Percentiles rank a stretch among this genome's conserved stretches.
These are phyloP conservation scores for Naso thynnoides DNA, from an alignment of 2,797 vertebrate genomes.

Conservation along the genomic window DNA sequence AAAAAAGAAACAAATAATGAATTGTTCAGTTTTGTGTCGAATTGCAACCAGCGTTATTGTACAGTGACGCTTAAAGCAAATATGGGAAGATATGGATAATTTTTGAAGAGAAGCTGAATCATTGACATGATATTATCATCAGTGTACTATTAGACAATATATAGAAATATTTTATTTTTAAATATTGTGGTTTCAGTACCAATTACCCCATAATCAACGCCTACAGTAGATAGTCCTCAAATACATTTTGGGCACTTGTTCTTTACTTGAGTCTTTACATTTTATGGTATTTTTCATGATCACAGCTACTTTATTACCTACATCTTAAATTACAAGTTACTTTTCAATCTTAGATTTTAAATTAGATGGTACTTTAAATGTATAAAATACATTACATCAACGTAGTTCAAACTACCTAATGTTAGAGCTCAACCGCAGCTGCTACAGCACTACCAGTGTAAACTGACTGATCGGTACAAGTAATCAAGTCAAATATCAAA, in stretches of 20 bases:
- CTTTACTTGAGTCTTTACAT: not conserved
- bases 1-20: no score
- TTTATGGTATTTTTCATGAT: not conserved
- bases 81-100: no score
- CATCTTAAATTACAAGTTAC: not conserved
- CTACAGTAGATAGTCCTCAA: not conserved
- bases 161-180: no score
- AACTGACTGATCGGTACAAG: not conserved
- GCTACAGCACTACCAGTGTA: not conserved
- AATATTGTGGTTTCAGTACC: no score
- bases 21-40: no score
- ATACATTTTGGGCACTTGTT: not conserved
- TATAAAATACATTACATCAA: not conserved
- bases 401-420: not conserved
- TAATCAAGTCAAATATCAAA: not conserved
- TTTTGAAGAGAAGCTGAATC: no score
- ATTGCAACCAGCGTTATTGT: no score
- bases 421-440: not conserved
- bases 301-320: not conserved
- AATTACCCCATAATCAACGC: no score
- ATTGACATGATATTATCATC: no score
- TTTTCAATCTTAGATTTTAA: not conserved
- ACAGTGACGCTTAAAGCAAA: no score
- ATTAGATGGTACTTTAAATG: not conserved
- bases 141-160: no score